These are phyloP conservation scores for Cathartes aura DNA, from an alignment of 2,113 vertebrate genomes.

Conservation along the genomic window DNA sequence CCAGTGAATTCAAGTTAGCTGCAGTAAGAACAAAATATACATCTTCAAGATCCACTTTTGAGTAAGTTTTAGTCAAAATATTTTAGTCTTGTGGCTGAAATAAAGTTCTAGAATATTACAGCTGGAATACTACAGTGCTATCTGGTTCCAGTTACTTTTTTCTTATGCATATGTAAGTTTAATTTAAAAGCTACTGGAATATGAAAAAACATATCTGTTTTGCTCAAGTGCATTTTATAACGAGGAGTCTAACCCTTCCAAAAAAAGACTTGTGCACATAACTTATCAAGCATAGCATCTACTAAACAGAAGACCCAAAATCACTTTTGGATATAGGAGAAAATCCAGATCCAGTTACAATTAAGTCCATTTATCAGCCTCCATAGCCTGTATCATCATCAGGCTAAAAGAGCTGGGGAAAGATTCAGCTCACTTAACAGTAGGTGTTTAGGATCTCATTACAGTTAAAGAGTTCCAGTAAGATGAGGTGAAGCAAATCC, in stretches of 20 bases:
- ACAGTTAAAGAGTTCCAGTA: neutral
- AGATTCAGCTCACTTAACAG: neutral
- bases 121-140: neutral
- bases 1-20: neutral
- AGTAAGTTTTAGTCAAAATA: neutral
- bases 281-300: accelerated
- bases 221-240: neutral
- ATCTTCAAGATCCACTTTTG: neutral
- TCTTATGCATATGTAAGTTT: neutral
- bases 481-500: neutral
- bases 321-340: neutral
- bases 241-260: neutral
- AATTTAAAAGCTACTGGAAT: neutral
- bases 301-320: neutral
- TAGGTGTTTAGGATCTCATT: neutral
- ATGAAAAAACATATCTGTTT: neutral
- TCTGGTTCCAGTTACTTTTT: neutral
- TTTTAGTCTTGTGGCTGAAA: neutral
- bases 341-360: neutral
- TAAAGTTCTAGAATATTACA: neutral
- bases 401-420: neutral
- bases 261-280: neutral
- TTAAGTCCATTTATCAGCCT: neutral
- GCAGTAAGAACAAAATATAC: neutral
- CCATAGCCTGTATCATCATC: neutral